Conservation (phyloP, 1,140 invertebrate genomes). For the Arion vulgaris region DNA sequence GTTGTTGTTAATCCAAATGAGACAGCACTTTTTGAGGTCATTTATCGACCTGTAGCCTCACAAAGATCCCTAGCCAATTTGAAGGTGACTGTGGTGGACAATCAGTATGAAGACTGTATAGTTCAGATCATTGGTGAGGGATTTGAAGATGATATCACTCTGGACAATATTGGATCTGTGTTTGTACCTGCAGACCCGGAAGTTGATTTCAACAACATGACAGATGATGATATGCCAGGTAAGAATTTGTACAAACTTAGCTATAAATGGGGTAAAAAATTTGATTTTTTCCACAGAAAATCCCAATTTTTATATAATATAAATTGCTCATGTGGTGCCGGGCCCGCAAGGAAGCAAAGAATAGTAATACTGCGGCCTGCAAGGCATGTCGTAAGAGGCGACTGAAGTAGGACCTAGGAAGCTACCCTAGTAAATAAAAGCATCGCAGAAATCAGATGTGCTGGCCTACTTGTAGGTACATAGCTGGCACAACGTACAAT, state of each 20-base stretch:
- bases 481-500: no score
- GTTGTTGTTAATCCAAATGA: constrained; percentile 66
- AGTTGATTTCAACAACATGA: constrained; percentile 61
- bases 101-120: constrained; percentile 72
- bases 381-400: no score
- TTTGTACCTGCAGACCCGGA: constrained; percentile 49
- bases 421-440: no score
- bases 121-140: constrained; percentile 72
- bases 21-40: constrained; percentile 64
- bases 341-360: no score
- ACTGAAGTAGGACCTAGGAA: no score
- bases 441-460: no score
- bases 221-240: constrained; percentile 69
- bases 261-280: no score
- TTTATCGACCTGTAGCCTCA: constrained; percentile 59
- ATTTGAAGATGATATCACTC: constrained; percentile 72
- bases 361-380: no score
- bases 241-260: neutral
- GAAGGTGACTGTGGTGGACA: constrained; percentile 68
- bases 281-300: no score
- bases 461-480: no score
- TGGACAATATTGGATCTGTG: constrained; percentile 69
- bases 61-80: constrained; percentile 68
- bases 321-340: no score
- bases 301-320: no score